Evolutionary conservation across 2,113 vertebrate genomes (phyloP), one percentile per base, ranked within the genome.

Genomic region (Ranitomeya imitator): DNA sequence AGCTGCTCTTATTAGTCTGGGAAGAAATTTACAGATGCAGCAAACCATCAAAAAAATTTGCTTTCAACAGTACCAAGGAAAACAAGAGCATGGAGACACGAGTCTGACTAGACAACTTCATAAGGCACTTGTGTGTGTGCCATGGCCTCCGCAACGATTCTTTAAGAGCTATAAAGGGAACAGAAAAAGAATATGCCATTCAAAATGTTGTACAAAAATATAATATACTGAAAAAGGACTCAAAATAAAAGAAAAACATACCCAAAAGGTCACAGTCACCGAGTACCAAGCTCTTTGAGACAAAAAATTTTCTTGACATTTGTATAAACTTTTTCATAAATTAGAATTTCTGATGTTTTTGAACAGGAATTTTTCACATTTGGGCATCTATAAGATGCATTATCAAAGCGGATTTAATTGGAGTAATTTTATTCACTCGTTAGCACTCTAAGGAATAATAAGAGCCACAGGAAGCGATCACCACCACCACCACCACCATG

Each of bases 31-130:
- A 63, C 79, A 23, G 51, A 52, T 67, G 81, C 81, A 83, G 61
- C 45, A 83, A 67, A 69, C 81, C 81, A 83, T 83, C 81, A 67
- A 63, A 83, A 83, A 54, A 59, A 21, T 55, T 57, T 15, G 67
- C 16, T 18, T 59, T 19, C 54, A 18, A 63, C 65, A 9, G 61
- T 45, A 67, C 81, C 81, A 83, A 83, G 45, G 61, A 83, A 83
- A 83, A 69, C 63, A 83, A 83, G 57, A 67, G 19, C n/a, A 13
- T 69, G 81, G 61, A 83, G 81, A 83, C 81, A 7, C 11, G 15
- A 14, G 81, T 83, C 81, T 83, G 61, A 83, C 81, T 80, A 83
- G 61, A 83, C 37, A 52, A 67, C 81, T 83, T 67, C 59, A 82
- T 23, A 45, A 63, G 79, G 18, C 59, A 82, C 59, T 82, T 69